Evolutionary conservation across 2,113 vertebrate species (phyloP).

Genomic region (Uria aalge): DNA sequence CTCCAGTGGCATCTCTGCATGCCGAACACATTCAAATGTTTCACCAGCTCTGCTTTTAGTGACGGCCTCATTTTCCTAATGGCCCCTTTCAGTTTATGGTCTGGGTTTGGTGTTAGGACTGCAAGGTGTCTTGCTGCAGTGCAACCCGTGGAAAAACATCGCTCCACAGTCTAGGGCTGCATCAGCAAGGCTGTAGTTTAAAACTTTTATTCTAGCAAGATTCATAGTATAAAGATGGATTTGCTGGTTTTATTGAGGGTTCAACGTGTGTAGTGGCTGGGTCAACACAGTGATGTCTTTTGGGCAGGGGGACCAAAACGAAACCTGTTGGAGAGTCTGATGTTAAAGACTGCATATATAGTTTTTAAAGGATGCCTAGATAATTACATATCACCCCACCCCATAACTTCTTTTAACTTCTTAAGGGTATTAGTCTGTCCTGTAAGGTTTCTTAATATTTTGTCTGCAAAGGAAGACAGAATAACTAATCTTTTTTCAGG

Average conservation of each 20-base stretch:
- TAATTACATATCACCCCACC: neutral
- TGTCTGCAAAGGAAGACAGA: neutral
- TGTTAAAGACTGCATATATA: neutral
- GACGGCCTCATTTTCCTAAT: neutral
- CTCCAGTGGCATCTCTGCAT: neutral
- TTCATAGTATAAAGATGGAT: neutral
- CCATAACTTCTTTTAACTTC: neutral
- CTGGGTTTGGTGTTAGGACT: neutral
- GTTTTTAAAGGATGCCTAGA: neutral
- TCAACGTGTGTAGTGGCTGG: rapidly evolving
- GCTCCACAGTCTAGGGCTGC: neutral
- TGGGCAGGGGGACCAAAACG: neutral
- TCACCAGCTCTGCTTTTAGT: neutral
- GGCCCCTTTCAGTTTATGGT: neutral
- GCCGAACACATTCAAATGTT: neutral
- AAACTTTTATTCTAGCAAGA: neutral
- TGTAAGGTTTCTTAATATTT: neutral
- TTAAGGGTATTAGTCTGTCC: neutral
- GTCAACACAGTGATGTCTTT: neutral
- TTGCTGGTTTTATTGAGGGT: neutral
- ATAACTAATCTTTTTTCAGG: neutral
- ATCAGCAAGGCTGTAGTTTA: neutral
- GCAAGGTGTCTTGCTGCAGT: neutral
- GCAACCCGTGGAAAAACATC: neutral
- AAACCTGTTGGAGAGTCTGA: neutral